Base-by-base conservation (phyloP, 1,140 invertebrate genomes). In the Drosophila mojavensis region DNA sequence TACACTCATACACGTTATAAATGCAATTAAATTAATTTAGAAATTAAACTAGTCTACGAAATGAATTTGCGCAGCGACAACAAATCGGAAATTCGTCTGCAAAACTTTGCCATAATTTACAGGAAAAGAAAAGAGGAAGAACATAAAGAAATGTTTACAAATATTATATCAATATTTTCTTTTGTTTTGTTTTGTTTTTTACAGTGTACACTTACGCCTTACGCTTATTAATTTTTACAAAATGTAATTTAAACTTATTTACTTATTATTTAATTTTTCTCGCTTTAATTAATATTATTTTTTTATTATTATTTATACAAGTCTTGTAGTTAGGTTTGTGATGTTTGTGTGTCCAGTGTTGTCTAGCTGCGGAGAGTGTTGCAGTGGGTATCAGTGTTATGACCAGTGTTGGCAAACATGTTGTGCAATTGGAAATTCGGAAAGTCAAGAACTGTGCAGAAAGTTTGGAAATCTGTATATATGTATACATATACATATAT, bases 291-390 rank as follows among this genome's bases (percentile, higher is more conserved):
- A 17, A 17, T 17, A 17, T 47, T 47, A 47, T 47, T 47, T 47
- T 47, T 47, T 7, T 47, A 15, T 45, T 58, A 70, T 84, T 79
- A 81, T 85, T 85, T 86, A 86, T 90, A 90, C 86, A 90, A 90
- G 86, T 90, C 86, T 90, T 90, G 86, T 90, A 86, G 79, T 86
- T 90, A 90, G 86, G 82, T 83, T 90, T 75, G 86, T 82, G 83
- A 88, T 88, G 88, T 77, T 56, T 26, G 48, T 61, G 68, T 74
- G 36, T 55, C 56, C 55, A 81, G 76, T 88, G 79, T 74, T 64
- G 77, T 64, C 66, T 56, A 66, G 72, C 45, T 69, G 65, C 70
- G 71, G 60, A 75, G 62, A 68, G 74, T 79, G 73, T 74, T 54
- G 48, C 36, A 63, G 47, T 50, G 45, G 20, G 47, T 26, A 20